Evolutionary conservation across 35 echinoderm and acorn worm species (phyloP).

Genomic region (Heliocidaris erythrogramma): DNA sequence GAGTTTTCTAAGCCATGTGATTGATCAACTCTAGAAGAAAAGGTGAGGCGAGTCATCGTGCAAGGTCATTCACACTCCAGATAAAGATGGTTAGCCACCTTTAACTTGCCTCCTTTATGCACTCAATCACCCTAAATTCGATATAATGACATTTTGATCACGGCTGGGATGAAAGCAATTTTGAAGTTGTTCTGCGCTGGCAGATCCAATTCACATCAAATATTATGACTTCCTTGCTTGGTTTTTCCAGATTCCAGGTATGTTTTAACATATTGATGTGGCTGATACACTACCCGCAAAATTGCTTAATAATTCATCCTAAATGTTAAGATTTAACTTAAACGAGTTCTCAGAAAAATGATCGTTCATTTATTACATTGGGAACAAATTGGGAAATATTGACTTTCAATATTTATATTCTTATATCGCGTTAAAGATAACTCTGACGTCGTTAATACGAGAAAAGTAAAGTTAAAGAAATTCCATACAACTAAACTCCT

Average conservation of each 20-base stretch:
- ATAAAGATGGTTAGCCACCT: neutral
- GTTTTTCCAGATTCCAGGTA: neutral
- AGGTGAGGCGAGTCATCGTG: neutral
- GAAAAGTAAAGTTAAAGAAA: no score
- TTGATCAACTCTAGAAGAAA: neutral
- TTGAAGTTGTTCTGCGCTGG: neutral
- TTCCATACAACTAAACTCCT: no score
- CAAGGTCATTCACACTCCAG: neutral
- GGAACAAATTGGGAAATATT: no score
- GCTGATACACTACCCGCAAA: no score
- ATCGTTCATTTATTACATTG: no score
- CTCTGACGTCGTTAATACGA: no score
- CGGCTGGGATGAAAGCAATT: neutral
- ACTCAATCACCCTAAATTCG: constrained; percentile 10
- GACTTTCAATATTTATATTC: no score
- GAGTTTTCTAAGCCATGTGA: neutral
- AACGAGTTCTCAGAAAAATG: no score
- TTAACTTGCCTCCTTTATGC: neutral
- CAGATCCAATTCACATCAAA: neutral
- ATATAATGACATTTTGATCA: constrained; percentile 4
- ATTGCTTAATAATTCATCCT: no score
- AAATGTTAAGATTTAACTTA: no score
- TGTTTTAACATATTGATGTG: no score
- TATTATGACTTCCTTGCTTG: neutral
- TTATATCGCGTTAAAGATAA: no score